Percentiles rank a stretch among this genome's conserved stretches.
phyloP scores from a whole-genome alignment of 1,140 invertebrate species.

The Acromyrmex heyeri region DNA sequence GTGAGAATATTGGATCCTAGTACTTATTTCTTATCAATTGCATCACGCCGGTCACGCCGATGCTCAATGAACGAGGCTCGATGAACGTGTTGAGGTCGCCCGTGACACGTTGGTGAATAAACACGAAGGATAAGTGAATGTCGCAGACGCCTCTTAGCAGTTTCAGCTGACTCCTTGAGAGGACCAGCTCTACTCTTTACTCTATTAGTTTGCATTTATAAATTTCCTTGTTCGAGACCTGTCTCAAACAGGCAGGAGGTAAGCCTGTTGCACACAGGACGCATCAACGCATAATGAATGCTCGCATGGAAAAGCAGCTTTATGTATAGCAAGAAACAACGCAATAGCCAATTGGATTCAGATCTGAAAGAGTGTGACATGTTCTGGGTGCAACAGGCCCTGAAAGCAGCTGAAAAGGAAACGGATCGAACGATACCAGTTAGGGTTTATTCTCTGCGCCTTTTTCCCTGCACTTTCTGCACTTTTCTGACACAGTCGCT shows the following conservation, averaged over 20 bases:
- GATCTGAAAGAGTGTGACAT: no score
- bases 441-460: not conserved
- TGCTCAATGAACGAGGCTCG: not conserved
- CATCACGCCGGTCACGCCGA: not conserved
- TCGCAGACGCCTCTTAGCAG: not conserved
- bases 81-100: not conserved
- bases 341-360: no score
- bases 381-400: no score
- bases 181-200: not conserved
- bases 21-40: not conserved
- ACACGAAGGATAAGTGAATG: slow-evolving; percentile 10
- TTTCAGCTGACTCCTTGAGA: not conserved
- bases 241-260: no score
- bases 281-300: no score
- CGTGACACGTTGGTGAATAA: not conserved
- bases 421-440: not conserved
- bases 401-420: not conserved
- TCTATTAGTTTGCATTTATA: not conserved
- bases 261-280: no score
- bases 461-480: not conserved
- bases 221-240: not conserved
- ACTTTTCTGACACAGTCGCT: not conserved
- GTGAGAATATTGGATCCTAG: no score
- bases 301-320: no score
- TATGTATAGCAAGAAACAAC: no score